Evolutionary conservation across 2,797 vertebrate species (phyloP).

Genomic region (Diceros bicornis): DNA sequence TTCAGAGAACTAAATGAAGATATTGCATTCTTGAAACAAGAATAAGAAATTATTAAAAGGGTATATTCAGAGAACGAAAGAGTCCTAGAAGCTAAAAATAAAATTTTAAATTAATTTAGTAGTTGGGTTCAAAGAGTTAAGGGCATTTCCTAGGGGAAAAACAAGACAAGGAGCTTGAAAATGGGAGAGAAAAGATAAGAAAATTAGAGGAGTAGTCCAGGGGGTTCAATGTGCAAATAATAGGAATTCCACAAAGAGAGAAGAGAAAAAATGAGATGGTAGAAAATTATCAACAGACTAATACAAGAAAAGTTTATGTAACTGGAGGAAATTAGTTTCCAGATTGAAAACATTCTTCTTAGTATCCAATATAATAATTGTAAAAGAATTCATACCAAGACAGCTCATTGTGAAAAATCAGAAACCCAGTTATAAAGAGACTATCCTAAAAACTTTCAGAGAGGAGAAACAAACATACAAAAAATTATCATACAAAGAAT

Average conservation of each 20-base stretch:
- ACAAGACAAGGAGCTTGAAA: not conserved
- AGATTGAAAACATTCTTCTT: not conserved
- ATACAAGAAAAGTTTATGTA: not conserved
- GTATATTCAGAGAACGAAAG: not conserved
- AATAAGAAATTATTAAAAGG: constrained; percentile 33
- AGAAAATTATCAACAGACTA: not conserved
- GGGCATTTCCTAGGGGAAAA: not conserved
- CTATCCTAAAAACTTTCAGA: not conserved
- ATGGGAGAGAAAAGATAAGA: constrained; percentile 7
- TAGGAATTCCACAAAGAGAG: not conserved
- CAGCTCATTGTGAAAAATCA: constrained; percentile 1
- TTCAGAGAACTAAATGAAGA: constrained; percentile 14
- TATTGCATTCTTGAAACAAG: constrained; percentile 4
- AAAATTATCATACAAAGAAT: not conserved
- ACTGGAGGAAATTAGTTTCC: constrained; percentile 32
- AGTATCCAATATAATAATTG: not conserved
- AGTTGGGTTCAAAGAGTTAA: not conserved
- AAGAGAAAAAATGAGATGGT: not conserved
- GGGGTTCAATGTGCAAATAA: not conserved
- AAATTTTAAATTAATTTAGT: constrained; percentile 11
- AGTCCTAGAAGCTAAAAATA: not conserved
- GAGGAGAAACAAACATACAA: not conserved
- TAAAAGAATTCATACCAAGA: constrained; percentile 24
- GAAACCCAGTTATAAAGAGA: not conserved
- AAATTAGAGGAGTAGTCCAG: not conserved